Conservation (phyloP, 1,140 invertebrate species). For the Eurosta solidaginis region DNA sequence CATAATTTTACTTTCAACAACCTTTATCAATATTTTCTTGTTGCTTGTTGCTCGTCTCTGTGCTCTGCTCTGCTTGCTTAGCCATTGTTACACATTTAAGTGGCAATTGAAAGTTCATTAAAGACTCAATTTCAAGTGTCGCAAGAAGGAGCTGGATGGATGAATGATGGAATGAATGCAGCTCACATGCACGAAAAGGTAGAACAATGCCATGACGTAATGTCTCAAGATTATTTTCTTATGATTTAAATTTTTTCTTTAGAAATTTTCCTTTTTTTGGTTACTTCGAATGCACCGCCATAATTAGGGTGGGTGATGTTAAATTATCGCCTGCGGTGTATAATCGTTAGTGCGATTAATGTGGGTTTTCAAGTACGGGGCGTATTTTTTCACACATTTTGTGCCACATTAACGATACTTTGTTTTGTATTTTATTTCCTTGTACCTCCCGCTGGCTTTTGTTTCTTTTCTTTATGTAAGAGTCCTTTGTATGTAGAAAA, state of each 20-base stretch:
- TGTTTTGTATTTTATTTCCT: not conserved
- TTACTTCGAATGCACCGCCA: not conserved
- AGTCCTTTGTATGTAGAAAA: not conserved
- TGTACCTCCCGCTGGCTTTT: not conserved
- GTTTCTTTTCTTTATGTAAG: not conserved
- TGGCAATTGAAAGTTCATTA: conserved; percentile 24
- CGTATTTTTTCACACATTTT: conserved; percentile 22
- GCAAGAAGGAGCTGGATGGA: conserved; percentile 5
- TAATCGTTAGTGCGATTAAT: not conserved
- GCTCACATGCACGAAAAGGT: no score
- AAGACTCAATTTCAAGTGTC: conserved; percentile 27
- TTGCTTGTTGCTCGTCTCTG: no score
- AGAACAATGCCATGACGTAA: not conserved
- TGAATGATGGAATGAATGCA: no score
- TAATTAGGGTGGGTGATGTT: conserved; percentile 23
- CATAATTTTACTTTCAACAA: conserved; percentile 22
- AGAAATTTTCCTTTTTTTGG: not conserved
- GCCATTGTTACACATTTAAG: conserved; percentile 27
- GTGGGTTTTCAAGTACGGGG: conserved; percentile 3
- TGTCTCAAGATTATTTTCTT: not conserved
- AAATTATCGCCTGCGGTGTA: conserved; percentile 16
- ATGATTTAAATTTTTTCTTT: no score
- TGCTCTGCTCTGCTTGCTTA: not conserved
- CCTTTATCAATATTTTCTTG: not conserved
- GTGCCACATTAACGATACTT: not conserved